These are phyloP conservation scores for Lypha dubia DNA, from an alignment of 2,888 invertebrate genomes.

Conservation along the genomic window DNA sequence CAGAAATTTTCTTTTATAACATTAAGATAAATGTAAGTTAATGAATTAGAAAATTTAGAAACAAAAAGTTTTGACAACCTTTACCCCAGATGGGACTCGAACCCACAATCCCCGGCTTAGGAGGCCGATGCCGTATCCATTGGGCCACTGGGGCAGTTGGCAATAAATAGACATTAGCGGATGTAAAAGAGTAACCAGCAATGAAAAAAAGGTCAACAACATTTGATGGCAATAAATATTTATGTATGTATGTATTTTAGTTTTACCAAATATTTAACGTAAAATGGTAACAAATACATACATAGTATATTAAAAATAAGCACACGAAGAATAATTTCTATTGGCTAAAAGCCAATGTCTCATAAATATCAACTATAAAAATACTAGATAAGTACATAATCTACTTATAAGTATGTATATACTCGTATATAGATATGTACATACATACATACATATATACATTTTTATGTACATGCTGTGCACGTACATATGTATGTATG, in stretches of 20 bases:
- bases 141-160: slow-evolving; percentile 78
- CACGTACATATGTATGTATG: neutral
- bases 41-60: slow-evolving; percentile 25
- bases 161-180: neutral
- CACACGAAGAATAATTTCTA: neutral
- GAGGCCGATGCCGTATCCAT: slow-evolving; percentile 80
- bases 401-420: neutral
- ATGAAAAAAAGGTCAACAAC: slow-evolving; percentile 28
- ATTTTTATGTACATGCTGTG: neutral
- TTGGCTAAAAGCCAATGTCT: slow-evolving; percentile 33
- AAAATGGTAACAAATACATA: neutral
- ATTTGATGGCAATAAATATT: slow-evolving; percentile 55
- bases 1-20: neutral
- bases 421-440: neutral
- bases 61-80: slow-evolving; percentile 54
- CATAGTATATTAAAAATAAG: neutral
- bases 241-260: neutral
- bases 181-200: neutral
- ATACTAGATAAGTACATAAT: neutral
- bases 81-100: slow-evolving; percentile 80
- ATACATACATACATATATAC: neutral
- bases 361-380: neutral
- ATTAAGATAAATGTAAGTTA: neutral
- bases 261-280: slow-evolving; percentile 17
- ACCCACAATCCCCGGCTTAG: slow-evolving; percentile 80